A percentile compares a stretch with the other conserved stretches of the same genome.
Conservation (phyloP, 2,888 invertebrate genomes). For the Neoitamus cyanurus region DNA sequence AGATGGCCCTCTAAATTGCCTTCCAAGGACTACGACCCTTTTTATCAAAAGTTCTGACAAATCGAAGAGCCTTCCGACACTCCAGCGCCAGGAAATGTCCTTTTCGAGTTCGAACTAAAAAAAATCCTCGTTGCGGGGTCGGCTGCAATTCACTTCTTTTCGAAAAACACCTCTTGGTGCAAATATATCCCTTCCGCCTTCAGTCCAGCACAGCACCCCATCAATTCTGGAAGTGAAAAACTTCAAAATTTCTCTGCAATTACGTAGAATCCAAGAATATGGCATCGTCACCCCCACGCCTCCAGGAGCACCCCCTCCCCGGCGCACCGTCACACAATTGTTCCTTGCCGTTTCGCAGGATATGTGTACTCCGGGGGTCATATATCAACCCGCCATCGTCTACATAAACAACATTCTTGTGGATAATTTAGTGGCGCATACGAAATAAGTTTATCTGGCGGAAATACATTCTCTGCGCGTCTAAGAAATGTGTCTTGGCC, state of each 20-base stretch:
- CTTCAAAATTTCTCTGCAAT: conserved; percentile 25
- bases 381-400: conserved; percentile 52
- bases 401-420: conserved; percentile 58
- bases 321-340: neutral
- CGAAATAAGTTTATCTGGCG: conserved; percentile 59
- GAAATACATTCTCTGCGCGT: conserved; percentile 54
- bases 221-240: neutral
- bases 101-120: neutral
- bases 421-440: conserved; percentile 59
- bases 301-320: neutral
- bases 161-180: neutral
- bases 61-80: neutral
- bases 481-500: neutral
- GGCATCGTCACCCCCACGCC: neutral
- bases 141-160: neutral
- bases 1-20: neutral
- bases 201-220: neutral
- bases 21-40: neutral
- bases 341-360: conserved; percentile 13
- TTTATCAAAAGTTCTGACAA: neutral
- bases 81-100: neutral
- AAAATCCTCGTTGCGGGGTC: neutral
- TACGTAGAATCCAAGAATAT: conserved; percentile 6
- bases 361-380: conserved; percentile 43
- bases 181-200: conserved; percentile 1